Conservation (phyloP, 2,113 vertebrate species). For the Gadus chalcogrammus region DNA sequence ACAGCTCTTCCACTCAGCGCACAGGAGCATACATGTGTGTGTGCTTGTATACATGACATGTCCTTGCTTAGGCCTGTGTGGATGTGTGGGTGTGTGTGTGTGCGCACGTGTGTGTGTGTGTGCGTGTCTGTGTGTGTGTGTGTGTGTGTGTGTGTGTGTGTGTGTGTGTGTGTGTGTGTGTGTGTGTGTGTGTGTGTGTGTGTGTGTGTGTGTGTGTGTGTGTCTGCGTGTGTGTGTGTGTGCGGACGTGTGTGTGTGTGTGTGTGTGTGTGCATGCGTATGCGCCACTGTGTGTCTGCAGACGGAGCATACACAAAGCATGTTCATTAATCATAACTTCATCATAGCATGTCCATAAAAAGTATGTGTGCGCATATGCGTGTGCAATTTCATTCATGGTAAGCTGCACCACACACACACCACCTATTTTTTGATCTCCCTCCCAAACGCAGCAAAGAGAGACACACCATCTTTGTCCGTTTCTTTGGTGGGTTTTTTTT, state of each 20-base stretch:
- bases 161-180: background rate
- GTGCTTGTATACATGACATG: constrained; percentile 13
- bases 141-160: background rate
- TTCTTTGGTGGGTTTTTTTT: constrained; percentile 39
- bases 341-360: background rate
- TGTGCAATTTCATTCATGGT: constrained; percentile 51
- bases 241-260: too few relatives aligned
- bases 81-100: constrained; percentile 14
- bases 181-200: background rate
- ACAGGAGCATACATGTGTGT: constrained; percentile 3
- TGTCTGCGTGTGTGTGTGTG: background rate
- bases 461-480: constrained; percentile 51
- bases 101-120: background rate
- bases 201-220: background rate
- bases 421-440: background rate
- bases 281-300: too few relatives aligned
- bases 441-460: constrained; percentile 24
- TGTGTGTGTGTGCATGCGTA: too few relatives aligned
- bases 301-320: too few relatives aligned
- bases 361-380: background rate
- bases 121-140: background rate
- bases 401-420: constrained; percentile 22
- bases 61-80: constrained; percentile 14
- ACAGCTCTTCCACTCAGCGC: background rate
- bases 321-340: too few relatives aligned